Evolutionary conservation across 2,888 invertebrate species (phyloP).

Genomic region (Octodonta nipae): DNA sequence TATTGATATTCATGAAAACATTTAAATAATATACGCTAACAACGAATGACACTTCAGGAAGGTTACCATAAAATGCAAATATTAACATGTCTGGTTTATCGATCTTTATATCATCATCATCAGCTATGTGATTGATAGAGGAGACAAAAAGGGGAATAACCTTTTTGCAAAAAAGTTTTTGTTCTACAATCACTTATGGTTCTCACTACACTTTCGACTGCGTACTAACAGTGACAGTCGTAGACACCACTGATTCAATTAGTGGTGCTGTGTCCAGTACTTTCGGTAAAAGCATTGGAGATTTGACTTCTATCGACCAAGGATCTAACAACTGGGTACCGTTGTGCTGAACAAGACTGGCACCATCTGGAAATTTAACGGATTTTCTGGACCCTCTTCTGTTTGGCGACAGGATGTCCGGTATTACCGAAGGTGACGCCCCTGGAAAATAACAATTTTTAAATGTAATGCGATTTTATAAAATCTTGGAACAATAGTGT

Average conservation of each 20-base stretch:
- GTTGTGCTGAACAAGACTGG: constrained; percentile 19
- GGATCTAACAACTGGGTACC: constrained; percentile 29
- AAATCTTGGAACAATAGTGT: too few species aligned
- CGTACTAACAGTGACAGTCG: constrained; percentile 10
- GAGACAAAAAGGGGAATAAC: constrained; percentile 3
- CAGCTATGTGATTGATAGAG: too few species aligned
- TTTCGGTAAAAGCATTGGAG: constrained; percentile 18
- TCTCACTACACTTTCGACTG: not conserved
- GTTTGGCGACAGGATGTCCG: constrained; percentile 26
- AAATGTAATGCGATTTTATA: too few species aligned
- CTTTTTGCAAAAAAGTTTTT: not conserved
- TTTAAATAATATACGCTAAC: too few species aligned
- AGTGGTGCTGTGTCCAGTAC: constrained; percentile 24
- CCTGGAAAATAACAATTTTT: too few species aligned
- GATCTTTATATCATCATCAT: not conserved
- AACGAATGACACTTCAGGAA: constrained; percentile 1
- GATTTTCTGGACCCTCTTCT: constrained; percentile 48
- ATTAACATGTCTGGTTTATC: not conserved
- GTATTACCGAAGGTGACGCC: constrained; percentile 35
- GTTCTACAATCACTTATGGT: not conserved
- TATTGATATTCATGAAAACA: not conserved
- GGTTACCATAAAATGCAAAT: not conserved
- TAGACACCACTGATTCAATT: constrained; percentile 15
- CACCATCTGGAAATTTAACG: constrained; percentile 53
- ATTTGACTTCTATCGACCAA: constrained; percentile 29